Evolutionary conservation across 2,113 vertebrate genomes (phyloP), one percentile per base, ranked within the genome.

Genomic region (Ibidorhyncha struthersii): DNA sequence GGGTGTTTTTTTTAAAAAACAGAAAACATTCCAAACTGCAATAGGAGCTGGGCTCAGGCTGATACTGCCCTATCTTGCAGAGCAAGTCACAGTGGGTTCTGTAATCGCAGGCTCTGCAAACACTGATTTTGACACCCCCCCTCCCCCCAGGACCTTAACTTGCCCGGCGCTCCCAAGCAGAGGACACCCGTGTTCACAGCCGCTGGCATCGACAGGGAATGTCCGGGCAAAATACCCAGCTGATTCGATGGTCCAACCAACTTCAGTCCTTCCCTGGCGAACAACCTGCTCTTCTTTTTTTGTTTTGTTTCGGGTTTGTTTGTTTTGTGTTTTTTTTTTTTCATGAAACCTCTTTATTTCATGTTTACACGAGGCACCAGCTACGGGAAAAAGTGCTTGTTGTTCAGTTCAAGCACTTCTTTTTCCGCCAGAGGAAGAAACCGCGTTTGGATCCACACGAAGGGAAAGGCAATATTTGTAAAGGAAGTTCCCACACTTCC

Each of bases 401-500:
- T 70, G 40, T 32, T 97, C 63, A 36, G n/a, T 59, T 86, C n/a
- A 71, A 71, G 15, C 34, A 78, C 58, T 34, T 34, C 30, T 66
- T 89, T 83, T 86, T 34, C 53, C 0, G 0, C 25, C 76, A 66
- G 85, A 0, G 3, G 67, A 93, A 84, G 78, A 91, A 95, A 77
- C 45, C 0, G 1, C 1, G 0, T 90, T 90, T 88, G 93, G 89
- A 91, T 93, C 50, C 91, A 94, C 87, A 96, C 22, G 78, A 96
- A 96, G 58, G 87, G 82, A 94, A 96, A 94, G 50, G 85, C 93
- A 96, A 93, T 97, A 96, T 96, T 96, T 96, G 90, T 86, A 94
- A 86, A 97, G 93, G 94, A 97, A 97, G 93, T 96, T 96, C 96
- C 95, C 96, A 96, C 84, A 96, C 82, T 96, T 97, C 96, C 96